These are phyloP conservation scores for Drosophila lutescens DNA, from an alignment of 2,888 invertebrate genomes.

Conservation along the genomic window DNA sequence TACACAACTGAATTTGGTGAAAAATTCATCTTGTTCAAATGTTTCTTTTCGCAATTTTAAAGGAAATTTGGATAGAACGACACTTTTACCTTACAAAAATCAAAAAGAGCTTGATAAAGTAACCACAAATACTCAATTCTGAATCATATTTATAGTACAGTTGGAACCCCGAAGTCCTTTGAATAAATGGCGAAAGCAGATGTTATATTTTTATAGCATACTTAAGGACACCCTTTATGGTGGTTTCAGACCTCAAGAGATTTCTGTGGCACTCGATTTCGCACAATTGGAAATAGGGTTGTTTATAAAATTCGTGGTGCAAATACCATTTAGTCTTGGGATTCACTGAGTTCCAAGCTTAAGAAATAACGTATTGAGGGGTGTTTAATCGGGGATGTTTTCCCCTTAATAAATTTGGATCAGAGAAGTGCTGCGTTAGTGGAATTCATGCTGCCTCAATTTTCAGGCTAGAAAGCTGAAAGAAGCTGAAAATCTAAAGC, in stretches of 20 bases:
- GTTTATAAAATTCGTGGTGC: background rate
- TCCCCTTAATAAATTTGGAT: background rate
- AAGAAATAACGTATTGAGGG: background rate
- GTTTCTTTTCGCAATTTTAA: background rate
- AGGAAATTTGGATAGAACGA: background rate
- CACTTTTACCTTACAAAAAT: no score
- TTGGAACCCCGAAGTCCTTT: background rate
- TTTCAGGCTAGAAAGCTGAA: constrained; percentile 22
- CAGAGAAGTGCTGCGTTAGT: no score
- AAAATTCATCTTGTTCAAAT: constrained; percentile 1
- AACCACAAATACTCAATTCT: no score
- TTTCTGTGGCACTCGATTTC: background rate
- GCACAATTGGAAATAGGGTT: background rate
- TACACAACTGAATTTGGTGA: constrained; percentile 4
- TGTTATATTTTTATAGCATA: background rate
- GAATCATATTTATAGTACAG: no score
- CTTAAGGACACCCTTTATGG: background rate
- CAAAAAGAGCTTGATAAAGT: no score
- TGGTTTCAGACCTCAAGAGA: background rate
- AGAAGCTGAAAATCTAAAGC: constrained; percentile 8
- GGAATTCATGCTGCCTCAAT: constrained; percentile 4
- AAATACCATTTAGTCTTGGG: background rate
- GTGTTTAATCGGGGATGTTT: background rate
- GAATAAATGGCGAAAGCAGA: background rate
- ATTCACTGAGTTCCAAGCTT: background rate